Percentiles rank a stretch among this genome's conserved stretches.
Conservation (phyloP, 2,797 vertebrate genomes). For the Tadarida brasiliensis region DNA sequence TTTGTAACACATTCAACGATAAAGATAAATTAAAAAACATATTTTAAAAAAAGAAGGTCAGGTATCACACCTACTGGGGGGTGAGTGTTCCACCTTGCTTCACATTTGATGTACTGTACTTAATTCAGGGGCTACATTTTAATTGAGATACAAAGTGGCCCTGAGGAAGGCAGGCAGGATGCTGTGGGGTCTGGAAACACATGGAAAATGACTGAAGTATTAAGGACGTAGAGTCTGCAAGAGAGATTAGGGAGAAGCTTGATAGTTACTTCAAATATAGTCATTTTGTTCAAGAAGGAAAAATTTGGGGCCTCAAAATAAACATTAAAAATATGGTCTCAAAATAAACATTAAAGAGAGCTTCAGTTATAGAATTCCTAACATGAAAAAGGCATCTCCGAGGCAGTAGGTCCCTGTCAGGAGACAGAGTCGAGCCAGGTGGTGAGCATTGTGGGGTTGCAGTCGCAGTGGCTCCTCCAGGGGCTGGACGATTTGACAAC, state of each 20-base stretch:
- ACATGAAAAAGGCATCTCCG: neutral
- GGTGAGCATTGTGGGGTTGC: neutral
- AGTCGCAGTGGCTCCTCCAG: neutral
- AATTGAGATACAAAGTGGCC: neutral
- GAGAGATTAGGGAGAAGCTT: neutral
- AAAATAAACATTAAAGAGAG: neutral
- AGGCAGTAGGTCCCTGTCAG: neutral
- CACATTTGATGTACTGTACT: neutral
- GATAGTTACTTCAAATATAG: neutral
- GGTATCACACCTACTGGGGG: neutral
- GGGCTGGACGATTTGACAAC: slow-evolving; percentile 11
- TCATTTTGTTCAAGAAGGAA: neutral
- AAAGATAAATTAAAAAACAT: no score
- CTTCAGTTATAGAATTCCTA: neutral
- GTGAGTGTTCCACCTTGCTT: neutral
- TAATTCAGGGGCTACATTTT: neutral
- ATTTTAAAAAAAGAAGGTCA: neutral
- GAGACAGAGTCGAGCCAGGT: neutral
- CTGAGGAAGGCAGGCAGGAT: neutral
- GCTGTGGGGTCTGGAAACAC: neutral
- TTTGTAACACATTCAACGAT: no score
- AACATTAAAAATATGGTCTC: neutral
- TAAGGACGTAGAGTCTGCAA: neutral
- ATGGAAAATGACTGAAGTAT: neutral
- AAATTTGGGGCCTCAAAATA: neutral